phyloP scores from a whole-genome alignment of 1,140 invertebrate genomes.

The Lucilia sericata region DNA sequence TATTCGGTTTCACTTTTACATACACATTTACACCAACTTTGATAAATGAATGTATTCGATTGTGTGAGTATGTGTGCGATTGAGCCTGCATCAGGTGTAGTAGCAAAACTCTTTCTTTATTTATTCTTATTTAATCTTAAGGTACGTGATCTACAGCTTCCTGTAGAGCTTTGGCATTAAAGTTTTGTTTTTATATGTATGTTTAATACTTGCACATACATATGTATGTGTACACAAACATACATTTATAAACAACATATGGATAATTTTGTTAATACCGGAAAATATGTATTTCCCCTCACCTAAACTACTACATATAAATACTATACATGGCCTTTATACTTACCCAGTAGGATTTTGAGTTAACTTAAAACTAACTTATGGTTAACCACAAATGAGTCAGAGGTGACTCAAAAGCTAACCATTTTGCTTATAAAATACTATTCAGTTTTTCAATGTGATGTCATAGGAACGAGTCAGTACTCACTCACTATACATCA shows the following conservation, averaged over 20 bases:
- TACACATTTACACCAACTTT: no score
- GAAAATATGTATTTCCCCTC: background rate
- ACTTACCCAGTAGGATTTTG: no score
- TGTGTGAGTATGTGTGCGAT: background rate
- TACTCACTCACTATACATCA: no score
- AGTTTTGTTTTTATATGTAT: background rate
- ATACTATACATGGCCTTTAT: no score
- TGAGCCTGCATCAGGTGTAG: background rate
- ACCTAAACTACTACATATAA: background rate
- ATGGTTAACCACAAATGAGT: no score
- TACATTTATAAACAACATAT: background rate
- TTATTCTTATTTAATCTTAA: conserved; percentile 4
- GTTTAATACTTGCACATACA: no score
- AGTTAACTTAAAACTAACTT: no score
- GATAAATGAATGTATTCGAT: background rate
- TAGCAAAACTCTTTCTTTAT: background rate
- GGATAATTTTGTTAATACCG: background rate
- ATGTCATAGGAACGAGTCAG: no score
- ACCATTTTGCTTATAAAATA: no score
- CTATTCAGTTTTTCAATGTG: no score
- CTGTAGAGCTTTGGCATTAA: background rate
- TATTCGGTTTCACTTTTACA: background rate
- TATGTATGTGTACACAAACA: no score
- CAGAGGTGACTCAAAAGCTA: no score
- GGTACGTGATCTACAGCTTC: background rate